Percentiles rank a stretch among this genome's conserved stretches.
These are phyloP conservation scores for Loripinus fragilis DNA, from an alignment of 2,888 invertebrate species.

Conservation along the genomic window DNA sequence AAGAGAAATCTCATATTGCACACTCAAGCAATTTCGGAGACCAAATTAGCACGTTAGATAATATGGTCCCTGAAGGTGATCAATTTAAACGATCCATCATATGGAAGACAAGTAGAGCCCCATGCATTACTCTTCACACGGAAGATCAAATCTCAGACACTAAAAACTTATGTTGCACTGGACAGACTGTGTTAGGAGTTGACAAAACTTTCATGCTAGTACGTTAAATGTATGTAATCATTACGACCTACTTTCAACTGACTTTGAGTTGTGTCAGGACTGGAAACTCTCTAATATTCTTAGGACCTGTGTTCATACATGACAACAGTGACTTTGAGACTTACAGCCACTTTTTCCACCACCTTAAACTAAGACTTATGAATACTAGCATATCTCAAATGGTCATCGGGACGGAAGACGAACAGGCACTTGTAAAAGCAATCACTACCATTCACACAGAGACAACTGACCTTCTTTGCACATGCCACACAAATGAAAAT, in stretches of 20 bases:
- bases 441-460: conserved; percentile 9
- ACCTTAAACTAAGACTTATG: conserved; percentile 39
- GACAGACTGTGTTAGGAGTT: conserved; percentile 35
- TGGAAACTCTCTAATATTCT: conserved; percentile 33
- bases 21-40: conserved; percentile 29
- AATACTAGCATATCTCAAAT: neutral
- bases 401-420: conserved; percentile 34
- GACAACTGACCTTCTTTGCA: conserved; percentile 27
- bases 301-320: conserved; percentile 50
- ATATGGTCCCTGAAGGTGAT: conserved; percentile 30
- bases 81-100: conserved; percentile 23
- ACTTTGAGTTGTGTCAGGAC: conserved; percentile 21
- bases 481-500: conserved; percentile 24
- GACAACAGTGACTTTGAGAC: conserved; percentile 53
- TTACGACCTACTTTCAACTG: conserved; percentile 40
- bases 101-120: conserved; percentile 25
- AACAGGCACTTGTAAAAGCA: conserved; percentile 30
- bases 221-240: conserved; percentile 48
- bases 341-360: conserved; percentile 38
- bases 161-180: conserved; percentile 43
- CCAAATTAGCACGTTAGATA: conserved; percentile 34
- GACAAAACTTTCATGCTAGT: conserved; percentile 48
- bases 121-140: conserved; percentile 35
- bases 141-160: conserved; percentile 46
- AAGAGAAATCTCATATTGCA: neutral